Base-by-base conservation (phyloP, 1,140 invertebrate genomes). In the Vanessa tameamea region DNA sequence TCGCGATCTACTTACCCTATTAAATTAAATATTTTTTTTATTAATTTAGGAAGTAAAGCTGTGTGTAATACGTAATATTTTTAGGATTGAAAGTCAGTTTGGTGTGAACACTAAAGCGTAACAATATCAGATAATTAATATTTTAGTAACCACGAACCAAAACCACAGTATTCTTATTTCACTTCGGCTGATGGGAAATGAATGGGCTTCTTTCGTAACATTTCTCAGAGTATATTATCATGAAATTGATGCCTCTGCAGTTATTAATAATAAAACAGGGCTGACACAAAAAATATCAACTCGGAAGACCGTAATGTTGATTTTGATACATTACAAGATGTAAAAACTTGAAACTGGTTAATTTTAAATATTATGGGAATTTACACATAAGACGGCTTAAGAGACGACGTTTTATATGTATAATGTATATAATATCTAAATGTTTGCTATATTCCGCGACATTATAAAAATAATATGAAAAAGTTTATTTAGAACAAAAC, bases 141-240 rank as follows among this genome's bases (percentile, higher is more conserved):
- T 61, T 61, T 61, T 61, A 61, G 23, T 61, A 37, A 16, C 26
- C 57, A n/a, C 26, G 15, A 61, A 61, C 57, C 57, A 16, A 61
- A 61, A 61, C 57, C 57, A 26, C 57, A 61, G 13, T 37, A 37
- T 61, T n/a, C 23, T 61, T 61, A 61, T 61, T 61, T 37, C 57
- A 61, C 14, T 4, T 61, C 13, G 8, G 15, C 37, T 37, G 23
- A 61, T 14, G 23, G 23, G 26, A 15, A 61, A 37, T 13, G 26
- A 61, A 31, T 37, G 26, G 53, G 20, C 20, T 23, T 57, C 16
- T 57, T 23, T 57, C n/a, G 53, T 78, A n/a, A 51, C 26, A 16
- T 50, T 67, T 67, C 65, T 50, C 65, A 67, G 16, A 57, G 53
- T 57, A 9, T 16, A 12, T 57, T 57, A 57, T 57, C 53, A 57